Evolutionary conservation across 2,888 invertebrate genomes (phyloP), one percentile per base, ranked within the genome.

Genomic region (Andrena chrysosceles): DNA sequence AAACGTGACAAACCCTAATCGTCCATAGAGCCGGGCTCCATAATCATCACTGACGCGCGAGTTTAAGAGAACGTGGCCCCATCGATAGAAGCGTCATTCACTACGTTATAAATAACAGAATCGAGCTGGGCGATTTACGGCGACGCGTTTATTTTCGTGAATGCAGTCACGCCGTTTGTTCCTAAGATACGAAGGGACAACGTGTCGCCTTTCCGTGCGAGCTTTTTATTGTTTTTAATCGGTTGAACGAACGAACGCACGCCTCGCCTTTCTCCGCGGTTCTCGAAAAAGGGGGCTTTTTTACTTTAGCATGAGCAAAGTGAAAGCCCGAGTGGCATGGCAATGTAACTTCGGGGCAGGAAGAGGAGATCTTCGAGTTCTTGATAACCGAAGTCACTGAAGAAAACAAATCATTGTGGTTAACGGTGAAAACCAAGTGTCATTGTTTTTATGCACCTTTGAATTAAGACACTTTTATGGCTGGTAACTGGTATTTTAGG

Each of bases 121-220:
- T 80, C 66, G 77, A 67, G 54, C 26, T 13, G 35, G 6, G n/a
- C 64, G 77, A 76, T 79, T 79, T 76, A 79, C 56, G 42, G 59
- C 77, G 48, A 29, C 74, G 20, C 20, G 69, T 79, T 75, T 79
- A 79, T 79, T 76, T 79, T 69, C 54, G 77, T 63, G 35, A 76
- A 76, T 68, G 79, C 63, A 75, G 78, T 79, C 79, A 76, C 76
- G 33, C 59, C 48, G 33, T 26, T 56, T 56, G 56, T 74, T 54
- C 78, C 63, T 75, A 68, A 68, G 54, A 74, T 33, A 29, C 48
- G 62, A 78, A 67, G 68, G 68, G 68, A 48, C 69, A 63, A 49
- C 68, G 33, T 69, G 59, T 64, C 77, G 33, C 52, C n/a, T 64
- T 62, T 54, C 23, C 31, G 29, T 26, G 20, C 16, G 23, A 33